phyloP scores from a whole-genome alignment of 30 jellyfish, hydroid and myxozoan species.

The Catostylus mosaicus region DNA sequence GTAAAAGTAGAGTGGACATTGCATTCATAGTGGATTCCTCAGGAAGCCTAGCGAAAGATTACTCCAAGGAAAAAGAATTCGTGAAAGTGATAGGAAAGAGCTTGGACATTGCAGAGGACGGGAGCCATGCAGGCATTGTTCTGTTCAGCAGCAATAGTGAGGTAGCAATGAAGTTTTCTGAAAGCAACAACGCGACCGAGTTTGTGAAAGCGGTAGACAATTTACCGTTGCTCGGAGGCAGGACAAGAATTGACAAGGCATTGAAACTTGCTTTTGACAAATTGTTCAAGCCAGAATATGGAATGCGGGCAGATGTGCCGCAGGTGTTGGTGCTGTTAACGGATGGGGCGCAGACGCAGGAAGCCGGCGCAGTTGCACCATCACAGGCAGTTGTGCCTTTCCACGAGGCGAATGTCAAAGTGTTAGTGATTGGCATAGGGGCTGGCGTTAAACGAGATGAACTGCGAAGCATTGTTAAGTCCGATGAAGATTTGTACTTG shows the following conservation, averaged over 20 bases:
- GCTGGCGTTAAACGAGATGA: slow-evolving; percentile 16
- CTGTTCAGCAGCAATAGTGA: slow-evolving; percentile 41
- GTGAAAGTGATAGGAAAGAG: slow-evolving; percentile 35
- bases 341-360: slow-evolving; percentile 52
- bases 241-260: slow-evolving; percentile 56
- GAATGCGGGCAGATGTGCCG: slow-evolving; percentile 60
- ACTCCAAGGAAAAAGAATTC: slow-evolving; percentile 45
- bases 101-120: slow-evolving; percentile 18
- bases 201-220: slow-evolving; percentile 51
- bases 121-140: slow-evolving; percentile 66
- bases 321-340: slow-evolving; percentile 58
- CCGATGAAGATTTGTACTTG: slow-evolving; percentile 35
- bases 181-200: slow-evolving; percentile 15
- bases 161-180: slow-evolving; percentile 36
- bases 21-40: slow-evolving; percentile 65
- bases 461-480: slow-evolving; percentile 29
- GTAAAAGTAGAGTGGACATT: slow-evolving; percentile 62
- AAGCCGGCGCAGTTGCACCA: slow-evolving; percentile 22
- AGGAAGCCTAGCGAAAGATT: slow-evolving; percentile 39
- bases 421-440: slow-evolving; percentile 60
- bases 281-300: slow-evolving; percentile 47
- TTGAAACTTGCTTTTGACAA: slow-evolving; percentile 29
- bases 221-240: slow-evolving; percentile 54
- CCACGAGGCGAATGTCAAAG: slow-evolving; percentile 54
- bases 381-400: slow-evolving; percentile 45